These are phyloP conservation scores for Xyrauchen texanus DNA, from an alignment of 2,113 vertebrate genomes.

Conservation along the genomic window DNA sequence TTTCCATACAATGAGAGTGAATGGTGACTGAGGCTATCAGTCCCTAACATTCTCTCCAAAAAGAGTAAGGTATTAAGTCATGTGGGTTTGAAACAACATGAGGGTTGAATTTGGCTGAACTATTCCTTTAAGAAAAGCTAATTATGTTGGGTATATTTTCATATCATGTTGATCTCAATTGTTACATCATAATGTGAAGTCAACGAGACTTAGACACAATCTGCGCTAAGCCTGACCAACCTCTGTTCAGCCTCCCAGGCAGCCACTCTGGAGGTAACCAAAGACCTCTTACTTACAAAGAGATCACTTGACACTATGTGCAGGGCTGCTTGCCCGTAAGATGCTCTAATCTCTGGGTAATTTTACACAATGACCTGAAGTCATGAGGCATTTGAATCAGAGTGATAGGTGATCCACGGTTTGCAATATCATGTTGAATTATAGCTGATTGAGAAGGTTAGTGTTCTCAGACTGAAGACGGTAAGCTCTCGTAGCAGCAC, in stretches of 20 bases:
- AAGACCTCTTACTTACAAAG: constrained; percentile 24
- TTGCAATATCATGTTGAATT: no score
- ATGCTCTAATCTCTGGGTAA: constrained; percentile 43
- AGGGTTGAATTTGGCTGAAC: not conserved
- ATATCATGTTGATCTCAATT: not conserved
- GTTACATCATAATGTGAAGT: not conserved
- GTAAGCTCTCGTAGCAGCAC: no score
- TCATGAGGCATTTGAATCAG: constrained; percentile 9
- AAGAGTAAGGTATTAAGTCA: no score
- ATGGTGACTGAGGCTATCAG: no score
- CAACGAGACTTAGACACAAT: not conserved
- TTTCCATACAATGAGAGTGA: no score
- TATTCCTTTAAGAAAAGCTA: no score
- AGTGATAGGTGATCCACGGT: no score
- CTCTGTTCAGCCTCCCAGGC: constrained; percentile 1
- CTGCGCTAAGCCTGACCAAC: not conserved
- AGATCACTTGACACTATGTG: constrained; percentile 33
- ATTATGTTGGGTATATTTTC: no score
- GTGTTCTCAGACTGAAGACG: no score
- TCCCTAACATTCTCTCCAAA: no score
- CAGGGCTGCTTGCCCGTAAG: constrained; percentile 28
- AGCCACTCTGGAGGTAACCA: constrained; percentile 7
- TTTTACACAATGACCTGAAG: constrained; percentile 33
- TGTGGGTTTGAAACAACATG: not conserved
- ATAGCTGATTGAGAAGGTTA: no score